A percentile compares a stretch with the other conserved stretches of the same genome.
phyloP scores from a whole-genome alignment of 2,113 vertebrate genomes.

The Oreochromis niloticus region DNA sequence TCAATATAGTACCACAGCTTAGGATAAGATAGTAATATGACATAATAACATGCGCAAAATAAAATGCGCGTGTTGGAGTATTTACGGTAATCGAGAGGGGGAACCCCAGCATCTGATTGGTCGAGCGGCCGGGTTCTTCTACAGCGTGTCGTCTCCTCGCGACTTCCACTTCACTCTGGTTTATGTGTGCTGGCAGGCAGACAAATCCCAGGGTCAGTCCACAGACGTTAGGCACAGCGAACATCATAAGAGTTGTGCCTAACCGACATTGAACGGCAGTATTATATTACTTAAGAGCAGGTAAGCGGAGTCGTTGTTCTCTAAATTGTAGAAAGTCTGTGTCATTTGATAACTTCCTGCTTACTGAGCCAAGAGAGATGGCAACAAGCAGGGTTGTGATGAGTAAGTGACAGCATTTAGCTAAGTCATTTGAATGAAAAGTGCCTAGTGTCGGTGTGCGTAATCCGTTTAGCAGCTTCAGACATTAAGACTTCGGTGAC shows the following conservation, averaged over 20 bases:
- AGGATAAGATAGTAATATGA: fast-evolving
- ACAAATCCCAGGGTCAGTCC: not conserved
- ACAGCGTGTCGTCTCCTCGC: not conserved
- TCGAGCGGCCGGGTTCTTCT: not conserved
- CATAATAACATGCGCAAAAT: not conserved
- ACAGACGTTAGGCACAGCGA: not conserved
- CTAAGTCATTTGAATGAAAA: not conserved
- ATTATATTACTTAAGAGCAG: not conserved
- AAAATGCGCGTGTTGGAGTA: not conserved
- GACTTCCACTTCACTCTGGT: not conserved
- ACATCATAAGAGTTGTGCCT: not conserved
- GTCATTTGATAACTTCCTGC: conserved; percentile 5
- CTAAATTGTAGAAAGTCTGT: not conserved
- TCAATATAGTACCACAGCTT: not conserved
- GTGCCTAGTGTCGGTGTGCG: not conserved
- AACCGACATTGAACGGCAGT: not conserved
- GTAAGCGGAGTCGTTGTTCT: conserved; percentile 15
- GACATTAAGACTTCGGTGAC: not conserved
- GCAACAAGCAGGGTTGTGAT: not conserved
- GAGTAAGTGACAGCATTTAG: conserved; percentile 8
- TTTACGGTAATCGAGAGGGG: conserved; percentile 38
- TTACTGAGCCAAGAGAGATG: not conserved
- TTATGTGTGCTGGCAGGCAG: not conserved
- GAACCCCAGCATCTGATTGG: conserved; percentile 52
- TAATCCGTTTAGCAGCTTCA: not conserved